A percentile compares a stretch with the other conserved stretches of the same genome.
These are phyloP conservation scores for Tenualosa thibaudeaui DNA, from an alignment of 2,797 vertebrate genomes.

Conservation along the genomic window DNA sequence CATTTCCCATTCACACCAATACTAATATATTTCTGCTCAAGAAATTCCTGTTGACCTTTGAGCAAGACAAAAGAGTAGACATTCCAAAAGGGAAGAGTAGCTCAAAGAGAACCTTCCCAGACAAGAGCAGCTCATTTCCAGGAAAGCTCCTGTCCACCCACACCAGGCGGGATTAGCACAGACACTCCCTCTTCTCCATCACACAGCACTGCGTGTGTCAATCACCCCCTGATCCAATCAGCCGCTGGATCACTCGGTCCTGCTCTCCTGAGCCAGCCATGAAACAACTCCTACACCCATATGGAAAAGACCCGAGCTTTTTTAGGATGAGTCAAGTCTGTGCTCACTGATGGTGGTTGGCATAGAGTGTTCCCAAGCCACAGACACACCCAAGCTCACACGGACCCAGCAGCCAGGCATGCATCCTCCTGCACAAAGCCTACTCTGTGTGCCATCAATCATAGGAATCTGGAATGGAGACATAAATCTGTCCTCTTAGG, in stretches of 20 bases:
- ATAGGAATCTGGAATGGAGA: slow-evolving; percentile 71
- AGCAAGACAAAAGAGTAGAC: too few relatives aligned
- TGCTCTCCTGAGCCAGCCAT: not conserved
- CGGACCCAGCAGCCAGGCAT: slow-evolving; percentile 74
- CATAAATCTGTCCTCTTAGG: slow-evolving; percentile 74
- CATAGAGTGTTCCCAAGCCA: slow-evolving; percentile 3
- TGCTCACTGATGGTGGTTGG: not conserved
- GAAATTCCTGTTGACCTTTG: too few relatives aligned
- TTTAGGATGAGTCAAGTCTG: slow-evolving; percentile 62
- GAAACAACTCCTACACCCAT: slow-evolving; percentile 71
- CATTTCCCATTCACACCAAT: too few relatives aligned
- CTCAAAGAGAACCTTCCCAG: too few relatives aligned
- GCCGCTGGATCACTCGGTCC: not conserved
- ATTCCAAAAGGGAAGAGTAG: too few relatives aligned
- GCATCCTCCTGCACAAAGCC: slow-evolving; percentile 78
- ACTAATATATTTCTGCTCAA: too few relatives aligned
- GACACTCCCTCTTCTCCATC: not conserved
- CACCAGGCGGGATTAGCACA: not conserved
- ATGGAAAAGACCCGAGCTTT: slow-evolving; percentile 81
- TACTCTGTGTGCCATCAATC: slow-evolving; percentile 78
- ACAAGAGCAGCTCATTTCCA: too few relatives aligned
- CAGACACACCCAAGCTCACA: slow-evolving; percentile 49
- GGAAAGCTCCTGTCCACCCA: not conserved
- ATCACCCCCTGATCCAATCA: not conserved
- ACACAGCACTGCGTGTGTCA: not conserved